Conservation (phyloP, 2,797 vertebrate genomes). For the Enteromius fasciolatus region DNA sequence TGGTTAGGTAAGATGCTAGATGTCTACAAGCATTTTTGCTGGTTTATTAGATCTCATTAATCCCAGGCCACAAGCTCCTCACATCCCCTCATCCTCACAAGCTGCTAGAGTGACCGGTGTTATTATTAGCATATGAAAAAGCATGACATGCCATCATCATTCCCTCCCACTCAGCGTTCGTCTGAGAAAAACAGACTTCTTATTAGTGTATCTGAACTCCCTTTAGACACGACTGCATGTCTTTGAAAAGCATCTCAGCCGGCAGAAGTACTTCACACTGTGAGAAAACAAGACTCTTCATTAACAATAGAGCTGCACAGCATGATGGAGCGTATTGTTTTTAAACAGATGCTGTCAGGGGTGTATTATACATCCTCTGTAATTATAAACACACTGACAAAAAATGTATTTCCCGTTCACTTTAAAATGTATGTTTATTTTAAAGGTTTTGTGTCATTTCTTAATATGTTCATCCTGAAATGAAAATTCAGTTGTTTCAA, state of each 20-base stretch:
- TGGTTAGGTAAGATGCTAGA: constrained; percentile 85
- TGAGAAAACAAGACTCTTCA: constrained; percentile 57
- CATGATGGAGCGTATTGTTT: constrained; percentile 57
- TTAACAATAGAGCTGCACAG: constrained; percentile 59
- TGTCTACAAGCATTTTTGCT: neutral
- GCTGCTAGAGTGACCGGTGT: constrained; percentile 25
- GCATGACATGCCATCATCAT: constrained; percentile 1
- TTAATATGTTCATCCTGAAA: neutral
- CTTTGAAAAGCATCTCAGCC: constrained; percentile 56
- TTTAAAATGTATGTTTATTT: neutral
- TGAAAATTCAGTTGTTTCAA: neutral
- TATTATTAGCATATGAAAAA: constrained; percentile 21
- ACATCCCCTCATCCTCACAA: neutral
- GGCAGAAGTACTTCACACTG: constrained; percentile 55
- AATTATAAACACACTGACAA: neutral
- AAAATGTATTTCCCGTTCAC: constrained; percentile 18
- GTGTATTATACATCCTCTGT: constrained; percentile 21
- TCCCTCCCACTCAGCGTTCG: constrained; percentile 22
- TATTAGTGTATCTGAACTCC: constrained; percentile 39
- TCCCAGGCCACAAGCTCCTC: constrained; percentile 1
- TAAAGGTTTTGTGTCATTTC: neutral
- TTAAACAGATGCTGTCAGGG: constrained; percentile 42
- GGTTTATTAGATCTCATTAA: neutral
- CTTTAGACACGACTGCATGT: constrained; percentile 23
- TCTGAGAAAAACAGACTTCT: constrained; percentile 42